Conservation (phyloP, 2,797 vertebrate genomes). For the Sebastes umbrosus region DNA sequence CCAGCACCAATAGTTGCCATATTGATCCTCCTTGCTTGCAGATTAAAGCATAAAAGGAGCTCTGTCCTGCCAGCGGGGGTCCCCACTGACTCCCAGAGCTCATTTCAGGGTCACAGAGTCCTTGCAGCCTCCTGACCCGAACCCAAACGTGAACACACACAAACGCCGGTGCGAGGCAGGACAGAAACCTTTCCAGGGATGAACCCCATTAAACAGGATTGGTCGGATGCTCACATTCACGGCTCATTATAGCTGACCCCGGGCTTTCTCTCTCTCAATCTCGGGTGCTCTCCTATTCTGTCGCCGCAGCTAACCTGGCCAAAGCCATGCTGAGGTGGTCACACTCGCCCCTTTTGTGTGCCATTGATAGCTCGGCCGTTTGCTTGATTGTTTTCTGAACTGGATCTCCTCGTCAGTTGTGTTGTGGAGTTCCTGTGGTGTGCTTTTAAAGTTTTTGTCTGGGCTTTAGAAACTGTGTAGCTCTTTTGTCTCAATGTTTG, state of each 20-base stretch:
- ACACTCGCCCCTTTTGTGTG: slow-evolving; percentile 80
- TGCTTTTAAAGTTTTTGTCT: slow-evolving; percentile 48
- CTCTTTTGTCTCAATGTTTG: slow-evolving; percentile 35
- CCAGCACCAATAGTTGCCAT: slow-evolving; percentile 86
- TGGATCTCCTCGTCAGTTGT: slow-evolving; percentile 67
- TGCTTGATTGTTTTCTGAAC: slow-evolving; percentile 73
- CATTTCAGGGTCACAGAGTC: slow-evolving; percentile 94
- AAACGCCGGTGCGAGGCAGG: slow-evolving; percentile 81
- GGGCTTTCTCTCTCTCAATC: slow-evolving; percentile 64
- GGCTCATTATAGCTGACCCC: slow-evolving; percentile 80
- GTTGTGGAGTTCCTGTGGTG: slow-evolving; percentile 61
- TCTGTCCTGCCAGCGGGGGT: slow-evolving; percentile 87
- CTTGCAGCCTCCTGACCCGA: slow-evolving; percentile 89
- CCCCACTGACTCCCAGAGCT: slow-evolving; percentile 85
- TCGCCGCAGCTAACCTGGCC: slow-evolving; percentile 64
- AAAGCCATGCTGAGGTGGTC: slow-evolving; percentile 84
- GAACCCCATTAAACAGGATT: slow-evolving; percentile 95
- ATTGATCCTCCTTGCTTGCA: slow-evolving; percentile 92
- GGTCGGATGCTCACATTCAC: slow-evolving; percentile 89
- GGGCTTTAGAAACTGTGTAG: slow-evolving; percentile 16
- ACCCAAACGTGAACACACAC: slow-evolving; percentile 74
- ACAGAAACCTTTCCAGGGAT: slow-evolving; percentile 81
- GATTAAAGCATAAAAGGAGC: slow-evolving; percentile 93
- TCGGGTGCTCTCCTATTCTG: slow-evolving; percentile 44
- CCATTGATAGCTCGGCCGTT: slow-evolving; percentile 68